phyloP scores from a whole-genome alignment of 2,797 vertebrate genomes.

The Cuculus canorus region DNA sequence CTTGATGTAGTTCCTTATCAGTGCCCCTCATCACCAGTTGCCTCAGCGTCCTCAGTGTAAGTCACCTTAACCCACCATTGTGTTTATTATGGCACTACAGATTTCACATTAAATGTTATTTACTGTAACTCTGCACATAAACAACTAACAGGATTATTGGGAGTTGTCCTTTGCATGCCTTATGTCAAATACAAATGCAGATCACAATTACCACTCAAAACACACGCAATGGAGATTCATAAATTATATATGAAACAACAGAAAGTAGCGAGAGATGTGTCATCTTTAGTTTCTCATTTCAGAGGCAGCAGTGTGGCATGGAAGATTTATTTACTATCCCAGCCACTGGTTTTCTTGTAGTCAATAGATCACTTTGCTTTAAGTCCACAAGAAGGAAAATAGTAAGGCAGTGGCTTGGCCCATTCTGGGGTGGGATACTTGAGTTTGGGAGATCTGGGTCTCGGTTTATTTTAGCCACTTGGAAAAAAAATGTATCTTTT shows the following conservation, averaged over 20 bases:
- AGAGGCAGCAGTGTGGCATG: background rate
- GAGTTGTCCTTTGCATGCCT: conserved; percentile 3
- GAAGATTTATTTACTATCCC: conserved; percentile 48
- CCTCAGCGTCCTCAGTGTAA: background rate
- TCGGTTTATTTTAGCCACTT: background rate
- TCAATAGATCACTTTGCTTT: background rate
- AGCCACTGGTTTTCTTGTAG: background rate
- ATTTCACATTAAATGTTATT: background rate
- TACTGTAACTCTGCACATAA: conserved; percentile 9
- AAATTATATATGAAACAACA: conserved; percentile 29
- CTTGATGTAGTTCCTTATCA: background rate
- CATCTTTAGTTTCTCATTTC: conserved; percentile 8
- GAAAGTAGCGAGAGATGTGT: background rate
- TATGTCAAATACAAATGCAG: conserved; percentile 5
- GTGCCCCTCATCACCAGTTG: background rate
- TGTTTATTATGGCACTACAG: background rate
- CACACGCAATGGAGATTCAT: background rate
- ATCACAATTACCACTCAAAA: conserved; percentile 11
- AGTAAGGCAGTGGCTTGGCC: background rate
- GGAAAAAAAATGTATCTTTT: background rate
- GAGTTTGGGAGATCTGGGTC: background rate
- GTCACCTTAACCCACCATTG: background rate
- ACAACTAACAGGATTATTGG: background rate
- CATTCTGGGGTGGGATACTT: background rate
- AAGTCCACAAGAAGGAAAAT: background rate